A percentile compares a stretch with the other conserved stretches of the same genome.
Conservation (phyloP, 2,113 vertebrate species). For the Empidonax traillii region DNA sequence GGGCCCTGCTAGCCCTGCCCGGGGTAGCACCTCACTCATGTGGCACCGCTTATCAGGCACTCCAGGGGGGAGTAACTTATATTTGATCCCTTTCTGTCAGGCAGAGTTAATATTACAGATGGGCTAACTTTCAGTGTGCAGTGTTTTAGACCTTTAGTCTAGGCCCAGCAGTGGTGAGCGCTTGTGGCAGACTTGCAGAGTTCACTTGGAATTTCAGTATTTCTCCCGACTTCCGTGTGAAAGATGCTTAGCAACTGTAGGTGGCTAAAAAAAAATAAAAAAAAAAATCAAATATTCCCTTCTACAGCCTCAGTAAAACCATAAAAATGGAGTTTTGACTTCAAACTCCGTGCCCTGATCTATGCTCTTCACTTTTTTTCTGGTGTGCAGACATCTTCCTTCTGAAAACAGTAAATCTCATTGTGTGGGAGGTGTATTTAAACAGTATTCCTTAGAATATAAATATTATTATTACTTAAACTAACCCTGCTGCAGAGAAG, state of each 20-base stretch:
- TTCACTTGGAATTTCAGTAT: neutral
- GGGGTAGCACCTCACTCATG: neutral
- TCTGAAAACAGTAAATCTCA: constrained; percentile 31
- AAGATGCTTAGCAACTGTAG: neutral
- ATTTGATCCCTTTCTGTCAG: neutral
- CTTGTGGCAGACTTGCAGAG: neutral
- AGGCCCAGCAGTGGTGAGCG: neutral
- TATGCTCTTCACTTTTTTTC: neutral
- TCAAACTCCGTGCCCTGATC: neutral
- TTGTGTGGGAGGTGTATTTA: constrained; percentile 52
- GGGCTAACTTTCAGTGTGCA: neutral
- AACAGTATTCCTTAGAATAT: constrained; percentile 20
- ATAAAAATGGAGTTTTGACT: neutral
- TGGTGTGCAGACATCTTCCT: neutral
- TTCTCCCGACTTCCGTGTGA: neutral
- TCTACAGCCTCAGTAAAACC: neutral
- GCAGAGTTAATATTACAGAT: neutral
- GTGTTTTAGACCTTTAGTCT: neutral
- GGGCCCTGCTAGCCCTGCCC: neutral
- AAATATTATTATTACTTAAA: constrained; percentile 61
- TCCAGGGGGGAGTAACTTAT: neutral
- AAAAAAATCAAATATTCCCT: neutral
- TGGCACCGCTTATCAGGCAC: accelerated
- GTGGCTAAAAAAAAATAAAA: neutral
- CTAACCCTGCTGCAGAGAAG: neutral